These are phyloP conservation scores for Pangasius krempfi DNA, from an alignment of 2,797 vertebrate genomes.

Conservation along the genomic window DNA sequence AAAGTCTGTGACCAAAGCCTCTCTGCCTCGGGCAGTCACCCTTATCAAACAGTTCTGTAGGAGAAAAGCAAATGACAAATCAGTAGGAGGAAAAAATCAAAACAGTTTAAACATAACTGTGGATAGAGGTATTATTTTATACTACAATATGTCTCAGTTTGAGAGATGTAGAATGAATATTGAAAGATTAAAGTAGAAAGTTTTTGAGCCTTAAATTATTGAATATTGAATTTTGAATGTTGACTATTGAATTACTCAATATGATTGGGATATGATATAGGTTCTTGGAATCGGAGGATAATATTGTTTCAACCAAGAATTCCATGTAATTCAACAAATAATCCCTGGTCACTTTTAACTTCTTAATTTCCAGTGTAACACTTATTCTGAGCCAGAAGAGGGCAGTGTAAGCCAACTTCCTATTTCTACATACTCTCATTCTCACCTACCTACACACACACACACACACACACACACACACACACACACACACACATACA, in stretches of 20 bases:
- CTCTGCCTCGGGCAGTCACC: constrained; percentile 74
- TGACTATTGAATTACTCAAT: background rate
- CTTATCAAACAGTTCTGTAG: constrained; percentile 86
- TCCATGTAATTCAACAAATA: background rate
- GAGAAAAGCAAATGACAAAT: background rate
- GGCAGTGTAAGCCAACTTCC: constrained; percentile 3
- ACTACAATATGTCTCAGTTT: background rate
- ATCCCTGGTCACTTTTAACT: background rate
- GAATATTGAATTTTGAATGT: background rate
- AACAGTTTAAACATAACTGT: background rate
- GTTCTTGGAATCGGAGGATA: background rate
- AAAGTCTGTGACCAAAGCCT: constrained; percentile 86
- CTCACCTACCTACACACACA: no score
- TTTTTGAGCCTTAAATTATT: background rate
- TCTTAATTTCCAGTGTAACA: background rate
- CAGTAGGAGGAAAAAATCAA: background rate
- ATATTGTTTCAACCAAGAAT: background rate
- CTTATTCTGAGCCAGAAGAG: background rate
- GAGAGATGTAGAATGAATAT: background rate
- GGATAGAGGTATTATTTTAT: background rate
- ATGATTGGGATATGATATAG: background rate
- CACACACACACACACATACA: no score
- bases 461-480: background rate
- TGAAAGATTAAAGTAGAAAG: background rate
- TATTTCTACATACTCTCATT: no score